Evolutionary conservation across 2,113 vertebrate genomes (phyloP).

Genomic region (Actenoides lindsayi): DNA sequence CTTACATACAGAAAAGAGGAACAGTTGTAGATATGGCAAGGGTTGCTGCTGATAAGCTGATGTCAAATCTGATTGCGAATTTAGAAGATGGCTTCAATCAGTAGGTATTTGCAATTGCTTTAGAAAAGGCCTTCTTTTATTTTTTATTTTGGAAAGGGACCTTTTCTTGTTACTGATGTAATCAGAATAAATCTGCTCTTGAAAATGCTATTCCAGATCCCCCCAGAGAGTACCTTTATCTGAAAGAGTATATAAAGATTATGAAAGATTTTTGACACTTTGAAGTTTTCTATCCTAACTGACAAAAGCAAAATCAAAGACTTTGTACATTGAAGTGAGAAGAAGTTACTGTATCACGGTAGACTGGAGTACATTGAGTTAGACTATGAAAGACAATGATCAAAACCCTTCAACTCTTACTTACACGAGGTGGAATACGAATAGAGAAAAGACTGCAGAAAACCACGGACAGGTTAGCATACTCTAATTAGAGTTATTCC

Average conservation of each 20-base stretch:
- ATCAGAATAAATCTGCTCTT: not conserved
- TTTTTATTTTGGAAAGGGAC: not conserved
- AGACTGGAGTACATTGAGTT: not conserved
- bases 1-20: not conserved
- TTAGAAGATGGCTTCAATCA: not conserved
- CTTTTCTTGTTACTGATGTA: not conserved
- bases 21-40: not conserved
- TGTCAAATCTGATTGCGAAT: not conserved
- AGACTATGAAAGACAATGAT: not conserved
- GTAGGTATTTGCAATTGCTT: not conserved
- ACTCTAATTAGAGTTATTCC: not conserved
- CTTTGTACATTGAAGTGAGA: not conserved
- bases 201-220: not conserved
- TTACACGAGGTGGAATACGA: not conserved
- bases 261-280: not conserved
- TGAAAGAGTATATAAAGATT: not conserved
- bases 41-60: not conserved
- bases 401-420: not conserved
- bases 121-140: not conserved
- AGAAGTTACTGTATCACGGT: not conserved
- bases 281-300: not conserved
- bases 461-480: not conserved
- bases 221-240: not conserved
- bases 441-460: not conserved
- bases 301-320: not conserved